A percentile compares a stretch with the other conserved stretches of the same genome.
Evolutionary conservation across 2,888 invertebrate genomes (phyloP).

Genomic region (Tipula vernalis): DNA sequence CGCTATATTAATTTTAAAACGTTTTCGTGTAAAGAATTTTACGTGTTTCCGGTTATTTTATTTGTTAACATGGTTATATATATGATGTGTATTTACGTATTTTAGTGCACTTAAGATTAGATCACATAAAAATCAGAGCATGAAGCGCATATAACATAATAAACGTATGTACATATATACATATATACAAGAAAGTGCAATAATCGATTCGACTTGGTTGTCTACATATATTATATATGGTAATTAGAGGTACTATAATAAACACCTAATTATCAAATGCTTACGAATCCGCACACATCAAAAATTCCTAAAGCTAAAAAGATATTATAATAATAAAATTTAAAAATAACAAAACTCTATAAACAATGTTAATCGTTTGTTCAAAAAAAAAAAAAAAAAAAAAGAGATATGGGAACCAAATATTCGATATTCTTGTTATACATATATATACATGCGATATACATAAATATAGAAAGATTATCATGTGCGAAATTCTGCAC

Average conservation of each 20-base stretch:
- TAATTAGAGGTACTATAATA: neutral
- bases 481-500: slow-evolving; percentile 4
- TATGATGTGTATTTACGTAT: neutral
- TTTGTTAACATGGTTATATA: neutral
- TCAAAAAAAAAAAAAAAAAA: neutral
- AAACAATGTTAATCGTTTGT: neutral
- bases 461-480: neutral
- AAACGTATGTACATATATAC: no score
- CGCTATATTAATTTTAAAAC: neutral
- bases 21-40: slow-evolving; percentile 1
- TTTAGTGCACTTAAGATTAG: neutral
- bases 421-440: neutral
- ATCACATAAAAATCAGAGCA: neutral
- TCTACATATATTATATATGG: neutral
- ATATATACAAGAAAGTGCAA: neutral
- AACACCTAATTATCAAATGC: neutral
- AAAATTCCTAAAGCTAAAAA: neutral
- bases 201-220: neutral
- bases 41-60: neutral
- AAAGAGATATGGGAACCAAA: neutral
- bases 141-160: neutral
- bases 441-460: neutral
- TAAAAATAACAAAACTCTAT: neutral
- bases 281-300: neutral
- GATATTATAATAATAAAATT: neutral